These are phyloP conservation scores for Phymastichus coffea DNA, from an alignment of 1,140 invertebrate genomes.

Conservation along the genomic window DNA sequence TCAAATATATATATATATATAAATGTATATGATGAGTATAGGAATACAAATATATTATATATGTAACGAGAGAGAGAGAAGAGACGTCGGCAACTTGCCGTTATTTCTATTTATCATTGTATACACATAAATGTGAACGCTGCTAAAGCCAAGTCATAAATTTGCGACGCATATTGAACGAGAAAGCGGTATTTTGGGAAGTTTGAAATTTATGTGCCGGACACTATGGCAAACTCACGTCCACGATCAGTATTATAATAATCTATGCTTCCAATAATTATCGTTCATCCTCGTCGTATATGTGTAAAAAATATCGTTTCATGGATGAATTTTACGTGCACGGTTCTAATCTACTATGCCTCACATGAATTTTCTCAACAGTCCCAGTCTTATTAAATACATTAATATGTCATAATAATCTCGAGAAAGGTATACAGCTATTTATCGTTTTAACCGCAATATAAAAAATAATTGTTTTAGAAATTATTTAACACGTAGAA, in stretches of 20 bases:
- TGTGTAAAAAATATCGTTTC: background rate
- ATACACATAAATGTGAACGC: background rate
- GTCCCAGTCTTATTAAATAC: no score
- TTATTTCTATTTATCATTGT: constrained; percentile 1
- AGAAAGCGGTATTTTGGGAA: no score
- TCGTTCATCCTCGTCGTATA: background rate
- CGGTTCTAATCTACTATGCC: no score
- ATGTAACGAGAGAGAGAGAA: constrained; percentile 17
- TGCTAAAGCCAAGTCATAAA: background rate
- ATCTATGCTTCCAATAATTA: background rate
- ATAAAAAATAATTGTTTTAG: no score
- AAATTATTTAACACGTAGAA: no score
- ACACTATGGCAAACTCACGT: background rate
- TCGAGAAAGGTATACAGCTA: no score
- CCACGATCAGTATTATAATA: constrained; percentile 14
- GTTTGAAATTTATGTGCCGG: background rate
- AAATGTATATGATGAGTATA: background rate
- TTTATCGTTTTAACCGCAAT: no score
- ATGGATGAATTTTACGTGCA: background rate
- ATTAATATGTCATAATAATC: no score
- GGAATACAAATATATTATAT: constrained; percentile 4
- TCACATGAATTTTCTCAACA: no score
- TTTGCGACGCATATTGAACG: background rate
- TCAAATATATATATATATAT: constrained; percentile 3
- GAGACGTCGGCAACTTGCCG: background rate